A percentile compares a stretch with the other conserved stretches of the same genome.
These are phyloP conservation scores for Hapalemur alaotrensis DNA, from an alignment of 2,797 vertebrate species.

Conservation along the genomic window DNA sequence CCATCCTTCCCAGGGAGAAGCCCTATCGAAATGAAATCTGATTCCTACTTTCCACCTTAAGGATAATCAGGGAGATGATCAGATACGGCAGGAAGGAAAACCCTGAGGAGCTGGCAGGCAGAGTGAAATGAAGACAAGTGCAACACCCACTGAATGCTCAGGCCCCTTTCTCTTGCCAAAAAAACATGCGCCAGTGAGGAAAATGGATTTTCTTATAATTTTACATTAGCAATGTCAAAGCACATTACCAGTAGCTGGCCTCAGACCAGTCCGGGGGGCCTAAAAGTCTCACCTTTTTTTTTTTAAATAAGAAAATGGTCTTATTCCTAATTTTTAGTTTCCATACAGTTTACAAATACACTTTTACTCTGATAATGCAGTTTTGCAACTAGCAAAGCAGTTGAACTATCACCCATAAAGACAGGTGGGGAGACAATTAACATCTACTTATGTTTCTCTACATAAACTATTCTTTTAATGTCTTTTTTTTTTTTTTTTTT, in stretches of 20 bases:
- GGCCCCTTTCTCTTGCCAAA: neutral
- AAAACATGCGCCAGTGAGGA: neutral
- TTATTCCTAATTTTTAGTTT: constrained; percentile 82
- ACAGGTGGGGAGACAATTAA: constrained; percentile 85
- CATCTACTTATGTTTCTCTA: constrained; percentile 83
- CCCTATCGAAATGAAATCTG: constrained; percentile 17
- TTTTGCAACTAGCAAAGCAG: constrained; percentile 76
- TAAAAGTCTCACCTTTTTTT: neutral
- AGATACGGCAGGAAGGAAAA: neutral
- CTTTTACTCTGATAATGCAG: constrained; percentile 75
- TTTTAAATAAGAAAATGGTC: constrained; percentile 79
- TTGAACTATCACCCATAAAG: constrained; percentile 84
- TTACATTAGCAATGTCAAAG: neutral
- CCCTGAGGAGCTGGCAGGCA: neutral
- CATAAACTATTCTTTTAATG: constrained; percentile 84
- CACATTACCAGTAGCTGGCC: neutral
- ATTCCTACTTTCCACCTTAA: constrained; percentile 32
- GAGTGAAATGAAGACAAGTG: neutral
- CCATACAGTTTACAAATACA: constrained; percentile 84
- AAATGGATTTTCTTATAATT: neutral
- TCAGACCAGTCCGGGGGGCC: neutral
- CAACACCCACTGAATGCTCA: neutral
- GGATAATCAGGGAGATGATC: constrained; percentile 10
- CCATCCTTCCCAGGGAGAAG: neutral
- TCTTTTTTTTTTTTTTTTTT: constrained; percentile 63